These are phyloP conservation scores for Euclidia mi DNA, from an alignment of 2,888 invertebrate species.

Conservation along the genomic window DNA sequence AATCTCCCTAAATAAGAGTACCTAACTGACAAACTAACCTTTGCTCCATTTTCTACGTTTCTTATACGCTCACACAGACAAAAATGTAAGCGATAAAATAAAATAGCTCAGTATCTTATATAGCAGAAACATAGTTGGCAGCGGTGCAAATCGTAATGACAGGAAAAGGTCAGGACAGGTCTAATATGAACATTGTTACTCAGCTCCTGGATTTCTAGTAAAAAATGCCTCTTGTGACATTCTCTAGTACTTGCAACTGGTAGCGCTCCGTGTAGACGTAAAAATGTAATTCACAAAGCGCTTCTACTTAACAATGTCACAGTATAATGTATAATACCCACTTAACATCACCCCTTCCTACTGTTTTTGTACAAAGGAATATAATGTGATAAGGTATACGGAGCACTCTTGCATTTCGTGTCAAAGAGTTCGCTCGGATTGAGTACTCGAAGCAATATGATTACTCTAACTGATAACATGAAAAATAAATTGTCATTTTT, in stretches of 20 bases:
- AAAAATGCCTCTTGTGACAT: constrained; percentile 1
- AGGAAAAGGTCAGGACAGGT: constrained; percentile 33
- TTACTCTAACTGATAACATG: constrained; percentile 64
- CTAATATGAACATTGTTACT: constrained; percentile 29
- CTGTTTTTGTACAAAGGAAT: constrained; percentile 64
- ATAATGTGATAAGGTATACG: constrained; percentile 67
- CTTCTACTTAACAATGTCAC: constrained; percentile 75
- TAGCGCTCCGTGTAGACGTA: constrained; percentile 1
- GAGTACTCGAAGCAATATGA: constrained; percentile 62
- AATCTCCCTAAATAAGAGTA: constrained; percentile 6
- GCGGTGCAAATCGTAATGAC: constrained; percentile 29
- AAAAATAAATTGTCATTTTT: constrained; percentile 66
- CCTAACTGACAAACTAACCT: constrained; percentile 23
- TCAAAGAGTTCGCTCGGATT: constrained; percentile 62
- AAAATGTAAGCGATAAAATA: constrained; percentile 36
- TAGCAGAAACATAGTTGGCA: constrained; percentile 36
- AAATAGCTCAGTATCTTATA: constrained; percentile 42
- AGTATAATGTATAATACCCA: constrained; percentile 75
- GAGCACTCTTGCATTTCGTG: constrained; percentile 71
- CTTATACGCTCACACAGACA: constrained; percentile 27
- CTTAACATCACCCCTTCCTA: constrained; percentile 70
- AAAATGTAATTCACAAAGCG: constrained; percentile 35
- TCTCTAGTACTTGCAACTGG: too few relatives aligned
- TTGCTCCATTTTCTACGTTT: constrained; percentile 24
- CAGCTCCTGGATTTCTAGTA: constrained; percentile 10